Evolutionary conservation across 2,797 vertebrate genomes (phyloP).

Genomic region (Petrocephalus schoutedeni): DNA sequence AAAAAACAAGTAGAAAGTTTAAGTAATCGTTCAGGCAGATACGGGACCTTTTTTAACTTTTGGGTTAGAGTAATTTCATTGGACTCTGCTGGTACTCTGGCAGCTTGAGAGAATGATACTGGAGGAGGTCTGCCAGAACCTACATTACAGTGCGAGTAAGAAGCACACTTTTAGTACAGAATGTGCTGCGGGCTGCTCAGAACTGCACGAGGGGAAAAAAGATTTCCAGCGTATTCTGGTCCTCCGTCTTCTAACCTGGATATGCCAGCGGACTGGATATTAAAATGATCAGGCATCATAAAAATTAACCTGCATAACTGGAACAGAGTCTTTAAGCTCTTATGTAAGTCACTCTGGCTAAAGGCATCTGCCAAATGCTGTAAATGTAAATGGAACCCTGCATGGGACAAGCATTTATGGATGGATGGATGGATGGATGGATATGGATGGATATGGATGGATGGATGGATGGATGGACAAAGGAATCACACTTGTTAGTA

Average conservation of each 20-base stretch:
- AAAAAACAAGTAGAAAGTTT: neutral
- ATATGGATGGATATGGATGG: too few relatives aligned
- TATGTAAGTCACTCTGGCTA: too few relatives aligned
- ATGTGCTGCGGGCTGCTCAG: neutral
- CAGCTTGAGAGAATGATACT: neutral
- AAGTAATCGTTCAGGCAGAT: neutral
- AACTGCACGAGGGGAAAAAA: neutral
- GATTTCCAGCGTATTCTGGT: neutral
- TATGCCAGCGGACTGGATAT: neutral
- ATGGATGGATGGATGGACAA: neutral
- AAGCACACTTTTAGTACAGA: neutral
- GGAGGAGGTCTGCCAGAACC: neutral
- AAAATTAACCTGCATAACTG: neutral
- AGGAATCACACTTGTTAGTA: neutral
- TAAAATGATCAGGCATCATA: neutral
- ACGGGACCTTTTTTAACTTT: neutral
- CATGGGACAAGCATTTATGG: neutral
- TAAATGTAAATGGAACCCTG: too few relatives aligned
- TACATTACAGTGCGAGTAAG: neutral
- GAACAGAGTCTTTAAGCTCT: neutral
- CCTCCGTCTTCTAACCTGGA: neutral
- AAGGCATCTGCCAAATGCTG: too few relatives aligned
- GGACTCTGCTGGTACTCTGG: neutral
- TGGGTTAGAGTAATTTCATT: neutral
- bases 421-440: too few relatives aligned